Conservation (phyloP, 2,113 vertebrate species). For the Cyprinodon variegatus region DNA sequence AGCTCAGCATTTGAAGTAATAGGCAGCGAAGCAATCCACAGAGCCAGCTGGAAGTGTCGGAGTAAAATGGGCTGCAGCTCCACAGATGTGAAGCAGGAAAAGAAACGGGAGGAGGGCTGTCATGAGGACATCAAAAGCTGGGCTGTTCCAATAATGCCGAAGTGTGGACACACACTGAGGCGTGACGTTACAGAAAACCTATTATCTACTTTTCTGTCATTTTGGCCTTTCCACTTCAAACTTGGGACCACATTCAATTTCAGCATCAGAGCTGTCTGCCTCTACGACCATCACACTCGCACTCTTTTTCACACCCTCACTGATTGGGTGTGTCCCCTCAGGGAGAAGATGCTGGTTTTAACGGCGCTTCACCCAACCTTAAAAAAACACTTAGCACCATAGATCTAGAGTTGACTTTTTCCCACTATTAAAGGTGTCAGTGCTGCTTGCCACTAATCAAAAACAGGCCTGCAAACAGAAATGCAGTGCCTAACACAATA, state of each 20-base stretch:
- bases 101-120: conserved; percentile 73
- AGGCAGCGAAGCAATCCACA: conserved; percentile 60
- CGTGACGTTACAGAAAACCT: conserved; percentile 83
- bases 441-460: conserved; percentile 54
- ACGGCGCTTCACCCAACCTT: conserved; percentile 72
- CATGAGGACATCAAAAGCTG: conserved; percentile 76
- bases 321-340: conserved; percentile 68
- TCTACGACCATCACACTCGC: conserved; percentile 65
- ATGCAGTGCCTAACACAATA: conserved; percentile 54
- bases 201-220: conserved; percentile 84
- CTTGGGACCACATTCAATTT: conserved; percentile 83
- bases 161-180: conserved; percentile 81
- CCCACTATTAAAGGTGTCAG: conserved; percentile 58
- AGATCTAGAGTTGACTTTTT: conserved; percentile 45
- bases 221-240: conserved; percentile 79
- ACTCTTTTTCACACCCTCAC: conserved; percentile 42
- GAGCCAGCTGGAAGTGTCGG: conserved; percentile 58
- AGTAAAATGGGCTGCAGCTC: conserved; percentile 66
- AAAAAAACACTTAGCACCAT: conserved; percentile 73
- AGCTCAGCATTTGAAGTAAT: conserved; percentile 73
- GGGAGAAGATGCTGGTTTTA: conserved; percentile 71
- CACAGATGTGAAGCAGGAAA: conserved; percentile 66
- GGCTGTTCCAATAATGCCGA: conserved; percentile 79
- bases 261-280: conserved; percentile 74
- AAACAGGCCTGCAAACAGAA: conserved; percentile 61